A percentile compares a stretch with the other conserved stretches of the same genome.
These are phyloP conservation scores for Ceratina australensis DNA, from an alignment of 1,140 invertebrate genomes.

Conservation along the genomic window DNA sequence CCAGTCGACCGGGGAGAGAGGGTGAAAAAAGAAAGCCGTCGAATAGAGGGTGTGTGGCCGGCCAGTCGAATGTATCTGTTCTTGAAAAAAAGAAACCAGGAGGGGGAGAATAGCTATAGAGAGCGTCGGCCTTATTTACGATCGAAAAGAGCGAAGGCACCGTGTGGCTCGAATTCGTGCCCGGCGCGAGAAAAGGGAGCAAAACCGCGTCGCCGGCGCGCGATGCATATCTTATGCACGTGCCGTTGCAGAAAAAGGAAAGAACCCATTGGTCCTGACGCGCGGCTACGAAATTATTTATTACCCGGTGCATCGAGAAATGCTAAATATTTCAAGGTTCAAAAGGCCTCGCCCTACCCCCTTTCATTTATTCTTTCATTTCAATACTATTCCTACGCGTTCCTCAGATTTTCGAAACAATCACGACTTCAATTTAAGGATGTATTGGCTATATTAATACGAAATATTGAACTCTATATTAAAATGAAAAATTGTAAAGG, in stretches of 20 bases:
- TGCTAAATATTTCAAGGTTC: constrained; percentile 38
- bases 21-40: neutral
- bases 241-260: constrained; percentile 22
- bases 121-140: constrained; percentile 35
- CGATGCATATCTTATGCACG: constrained; percentile 46
- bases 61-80: constrained; percentile 5
- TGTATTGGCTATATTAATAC: too few species aligned
- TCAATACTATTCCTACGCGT: neutral
- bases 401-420: neutral
- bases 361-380: too few species aligned
- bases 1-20: neutral
- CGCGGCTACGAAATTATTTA: constrained; percentile 44
- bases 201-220: constrained; percentile 28
- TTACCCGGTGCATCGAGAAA: constrained; percentile 29
- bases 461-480: too few species aligned
- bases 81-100: neutral
- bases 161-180: constrained; percentile 33
- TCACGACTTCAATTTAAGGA: too few species aligned
- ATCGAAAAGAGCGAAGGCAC: constrained; percentile 38
- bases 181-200: constrained; percentile 42
- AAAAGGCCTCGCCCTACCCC: constrained; percentile 5
- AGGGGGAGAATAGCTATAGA: constrained; percentile 3
- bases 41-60: neutral
- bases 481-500: too few species aligned
- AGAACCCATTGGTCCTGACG: neutral